Evolutionary conservation across 2,888 invertebrate genomes (phyloP), one percentile per base, ranked within the genome.

Genomic region (Coelopa pilipes): DNA sequence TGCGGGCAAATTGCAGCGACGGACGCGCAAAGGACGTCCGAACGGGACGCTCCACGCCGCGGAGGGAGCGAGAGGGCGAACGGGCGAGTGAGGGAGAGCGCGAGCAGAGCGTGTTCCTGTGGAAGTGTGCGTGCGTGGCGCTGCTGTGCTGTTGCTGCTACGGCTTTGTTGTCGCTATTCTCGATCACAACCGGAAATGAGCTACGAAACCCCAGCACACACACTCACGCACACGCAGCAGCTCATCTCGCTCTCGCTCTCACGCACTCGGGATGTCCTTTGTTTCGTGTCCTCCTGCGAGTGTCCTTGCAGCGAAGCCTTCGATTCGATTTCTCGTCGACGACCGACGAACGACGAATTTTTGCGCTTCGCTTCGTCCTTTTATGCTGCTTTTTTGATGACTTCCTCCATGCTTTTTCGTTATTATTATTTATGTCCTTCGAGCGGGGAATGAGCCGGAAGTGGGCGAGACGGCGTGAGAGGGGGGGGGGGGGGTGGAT

Each of bases 91-190:
- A 62, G 73, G 77, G 79, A 80, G 78, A 79, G 75, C 80, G 78
- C 76, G 81, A 80, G 76, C 76, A 80, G 76, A 78, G 75, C 78
- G 74, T 76, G 80, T 80, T 79, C 79, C 81, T 81, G 79, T 21
- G 57, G 7, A n/a, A 21, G 57, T 57, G 57, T 57, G 19, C 19
- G 21, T 17, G 57, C 19, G 57, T 55, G 57, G 11, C n/a, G 1
- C n/a, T 55, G 1, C 15, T 59, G 10, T 55, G n/a, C 19, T 47
- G 4, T n/a, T 9, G n/a, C n/a, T n/a, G n/a, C n/a, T n/a, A n/a
- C n/a, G n/a, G 45, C 21, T 55, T 55, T 24, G 17, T 67, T 50
- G 19, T 67, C n/a, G 53, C 24, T 67, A n/a, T 66, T 21, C 21
- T 46, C 13, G 46, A 19, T n/a, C 21, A 67, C 34, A 55, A 69